Conservation (phyloP, 2,888 invertebrate species). For the Rhagophthalmus giganteus region DNA sequence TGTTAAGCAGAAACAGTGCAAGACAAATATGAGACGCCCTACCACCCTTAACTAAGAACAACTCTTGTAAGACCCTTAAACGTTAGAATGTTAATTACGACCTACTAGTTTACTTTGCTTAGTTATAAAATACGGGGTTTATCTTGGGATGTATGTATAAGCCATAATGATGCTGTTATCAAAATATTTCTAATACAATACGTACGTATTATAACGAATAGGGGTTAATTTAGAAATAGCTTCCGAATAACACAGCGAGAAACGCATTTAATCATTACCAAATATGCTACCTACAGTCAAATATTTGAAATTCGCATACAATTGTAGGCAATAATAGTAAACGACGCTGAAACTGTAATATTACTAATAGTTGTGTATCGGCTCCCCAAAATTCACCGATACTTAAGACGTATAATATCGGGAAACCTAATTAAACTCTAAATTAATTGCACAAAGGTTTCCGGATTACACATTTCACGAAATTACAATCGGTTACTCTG, state of each 20-base stretch:
- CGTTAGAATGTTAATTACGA: conserved; percentile 1
- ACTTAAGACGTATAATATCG: no score
- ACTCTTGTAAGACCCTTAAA: background rate
- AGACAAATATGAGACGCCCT: conserved; percentile 5
- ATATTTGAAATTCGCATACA: no score
- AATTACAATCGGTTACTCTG: no score
- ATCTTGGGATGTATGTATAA: background rate
- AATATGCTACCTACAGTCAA: no score
- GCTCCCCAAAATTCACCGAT: no score
- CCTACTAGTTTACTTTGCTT: background rate
- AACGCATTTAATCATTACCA: no score
- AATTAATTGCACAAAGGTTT: no score
- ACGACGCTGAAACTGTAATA: no score
- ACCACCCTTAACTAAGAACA: background rate
- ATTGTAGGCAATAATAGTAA: no score
- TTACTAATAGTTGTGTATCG: no score
- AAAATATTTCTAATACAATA: background rate
- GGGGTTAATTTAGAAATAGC: background rate
- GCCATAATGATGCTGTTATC: background rate
- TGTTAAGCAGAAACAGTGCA: background rate
- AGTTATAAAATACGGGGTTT: background rate
- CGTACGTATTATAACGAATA: background rate
- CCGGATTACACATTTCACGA: no score
- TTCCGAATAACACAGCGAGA: background rate
- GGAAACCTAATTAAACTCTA: no score